A percentile compares a stretch with the other conserved stretches of the same genome.
Conservation (phyloP, 1,140 invertebrate species). For the Carposina sasakii region DNA sequence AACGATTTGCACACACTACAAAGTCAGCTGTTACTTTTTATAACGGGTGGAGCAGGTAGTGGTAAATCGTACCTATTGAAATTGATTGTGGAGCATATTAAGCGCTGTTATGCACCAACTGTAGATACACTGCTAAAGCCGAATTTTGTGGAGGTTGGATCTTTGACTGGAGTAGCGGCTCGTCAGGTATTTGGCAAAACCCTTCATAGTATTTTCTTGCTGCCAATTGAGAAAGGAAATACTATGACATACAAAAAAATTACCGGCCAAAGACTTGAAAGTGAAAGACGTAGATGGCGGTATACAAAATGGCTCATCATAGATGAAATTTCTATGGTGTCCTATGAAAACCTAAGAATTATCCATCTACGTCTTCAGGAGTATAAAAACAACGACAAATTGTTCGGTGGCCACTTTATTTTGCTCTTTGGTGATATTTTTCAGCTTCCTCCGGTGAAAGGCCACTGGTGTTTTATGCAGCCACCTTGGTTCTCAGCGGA, state of each 20-base stretch:
- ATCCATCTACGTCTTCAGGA: constrained; percentile 25
- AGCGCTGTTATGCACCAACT: constrained; percentile 25
- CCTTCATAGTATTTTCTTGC: constrained; percentile 21
- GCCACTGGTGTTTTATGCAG: constrained; percentile 25
- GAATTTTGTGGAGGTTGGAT: constrained; percentile 26
- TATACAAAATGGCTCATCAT: constrained; percentile 28
- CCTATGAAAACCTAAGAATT: constrained; percentile 21
- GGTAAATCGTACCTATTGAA: constrained; percentile 26
- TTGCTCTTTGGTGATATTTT: constrained; percentile 30
- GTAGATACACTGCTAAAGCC: constrained; percentile 24
- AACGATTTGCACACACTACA: constrained; percentile 4
- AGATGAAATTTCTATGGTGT: constrained; percentile 33
- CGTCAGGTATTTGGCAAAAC: constrained; percentile 28
- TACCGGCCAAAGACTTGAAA: constrained; percentile 18
- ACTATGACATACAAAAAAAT: constrained; percentile 15
- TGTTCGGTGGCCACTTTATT: constrained; percentile 25
- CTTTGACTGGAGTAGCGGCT: constrained; percentile 27
- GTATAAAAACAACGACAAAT: constrained; percentile 23
- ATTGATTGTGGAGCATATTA: constrained; percentile 29
- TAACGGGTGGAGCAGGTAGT: constrained; percentile 26
- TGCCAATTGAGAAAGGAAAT: constrained; percentile 26
- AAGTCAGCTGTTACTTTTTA: constrained; percentile 9
- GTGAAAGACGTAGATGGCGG: constrained; percentile 21
- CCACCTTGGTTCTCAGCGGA: constrained; percentile 15
- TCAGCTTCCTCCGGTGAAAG: constrained; percentile 28